Evolutionary conservation across 1,140 invertebrate species (phyloP).

Genomic region (Melanaphis sacchari): DNA sequence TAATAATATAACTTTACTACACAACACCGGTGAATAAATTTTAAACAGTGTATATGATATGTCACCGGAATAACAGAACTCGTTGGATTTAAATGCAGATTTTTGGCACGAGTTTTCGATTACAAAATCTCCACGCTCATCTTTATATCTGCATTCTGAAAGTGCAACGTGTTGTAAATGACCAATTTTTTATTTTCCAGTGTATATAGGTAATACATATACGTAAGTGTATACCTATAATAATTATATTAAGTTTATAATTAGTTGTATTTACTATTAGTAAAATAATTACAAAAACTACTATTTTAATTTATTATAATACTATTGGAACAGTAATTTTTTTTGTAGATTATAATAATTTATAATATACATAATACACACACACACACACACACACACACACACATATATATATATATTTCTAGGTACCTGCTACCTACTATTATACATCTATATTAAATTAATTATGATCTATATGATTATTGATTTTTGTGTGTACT

Average conservation of each 20-base stretch:
- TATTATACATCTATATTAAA: background rate
- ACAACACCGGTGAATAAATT: conserved; percentile 25
- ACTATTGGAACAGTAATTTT: background rate
- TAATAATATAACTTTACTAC: conserved; percentile 17
- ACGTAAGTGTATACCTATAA: too few relatives aligned
- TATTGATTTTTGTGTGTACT: background rate
- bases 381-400: too few relatives aligned
- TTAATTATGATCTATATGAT: background rate
- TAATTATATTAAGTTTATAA: background rate
- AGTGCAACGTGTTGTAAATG: background rate
- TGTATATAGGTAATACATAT: too few relatives aligned
- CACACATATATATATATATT: too few relatives aligned
- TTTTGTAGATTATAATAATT: background rate
- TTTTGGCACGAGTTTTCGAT: conserved; percentile 34
- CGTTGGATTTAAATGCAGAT: conserved; percentile 22
- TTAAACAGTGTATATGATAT: background rate
- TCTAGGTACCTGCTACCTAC: too few relatives aligned
- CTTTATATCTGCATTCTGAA: conserved; percentile 27
- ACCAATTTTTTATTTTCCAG: background rate
- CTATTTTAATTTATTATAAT: background rate
- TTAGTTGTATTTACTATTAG: too few relatives aligned
- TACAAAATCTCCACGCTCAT: background rate
- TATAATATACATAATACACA: too few relatives aligned
- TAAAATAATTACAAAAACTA: background rate
- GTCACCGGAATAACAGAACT: conserved; percentile 31